phyloP scores from a whole-genome alignment of 2,797 vertebrate species.

The Trichosurus vulpecula region DNA sequence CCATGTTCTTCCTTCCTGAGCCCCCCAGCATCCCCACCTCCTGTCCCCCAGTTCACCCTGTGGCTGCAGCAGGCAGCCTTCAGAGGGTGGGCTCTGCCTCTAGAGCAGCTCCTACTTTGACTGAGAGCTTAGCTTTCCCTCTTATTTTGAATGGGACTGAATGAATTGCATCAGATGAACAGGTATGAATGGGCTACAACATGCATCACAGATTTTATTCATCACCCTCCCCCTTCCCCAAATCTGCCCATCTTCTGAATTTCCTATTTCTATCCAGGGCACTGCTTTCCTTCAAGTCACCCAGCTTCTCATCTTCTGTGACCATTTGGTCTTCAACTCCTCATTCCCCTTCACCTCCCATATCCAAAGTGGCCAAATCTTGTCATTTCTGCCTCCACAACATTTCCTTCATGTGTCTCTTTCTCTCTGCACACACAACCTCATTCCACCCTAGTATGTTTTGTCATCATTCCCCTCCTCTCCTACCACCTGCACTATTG shows the following conservation, averaged over 20 bases:
- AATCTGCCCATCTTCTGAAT: background rate
- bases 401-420: background rate
- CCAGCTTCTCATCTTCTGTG: background rate
- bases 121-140: background rate
- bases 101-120: background rate
- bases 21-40: background rate
- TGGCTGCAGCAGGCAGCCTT: background rate
- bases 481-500: background rate
- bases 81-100: background rate
- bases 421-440: background rate
- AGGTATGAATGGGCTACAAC: background rate
- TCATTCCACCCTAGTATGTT: background rate
- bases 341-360: background rate
- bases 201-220: background rate
- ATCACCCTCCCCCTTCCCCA: background rate
- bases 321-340: background rate
- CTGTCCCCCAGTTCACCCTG: background rate
- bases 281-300: background rate
- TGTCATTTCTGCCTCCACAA: background rate
- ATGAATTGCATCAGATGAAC: background rate
- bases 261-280: background rate
- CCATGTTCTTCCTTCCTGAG: background rate
- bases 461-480: background rate
- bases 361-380: background rate
- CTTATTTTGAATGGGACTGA: background rate